A percentile compares a stretch with the other conserved stretches of the same genome.
phyloP scores from a whole-genome alignment of 2,113 vertebrate genomes.

The Dipodomys stephensi region DNA sequence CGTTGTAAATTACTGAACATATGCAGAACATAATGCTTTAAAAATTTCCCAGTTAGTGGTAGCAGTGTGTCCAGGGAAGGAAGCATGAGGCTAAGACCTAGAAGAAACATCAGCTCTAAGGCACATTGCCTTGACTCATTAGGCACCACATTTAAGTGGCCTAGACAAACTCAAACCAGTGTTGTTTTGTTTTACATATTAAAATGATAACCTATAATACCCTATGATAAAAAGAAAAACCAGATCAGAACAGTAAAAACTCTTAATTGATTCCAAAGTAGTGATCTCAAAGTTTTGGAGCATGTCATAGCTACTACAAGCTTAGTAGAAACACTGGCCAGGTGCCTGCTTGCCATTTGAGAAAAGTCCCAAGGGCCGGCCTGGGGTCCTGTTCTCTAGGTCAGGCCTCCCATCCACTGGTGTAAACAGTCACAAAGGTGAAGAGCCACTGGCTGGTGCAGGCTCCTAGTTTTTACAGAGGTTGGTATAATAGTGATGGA shows the following conservation, averaged over 20 bases:
- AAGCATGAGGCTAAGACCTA: slow-evolving; percentile 52
- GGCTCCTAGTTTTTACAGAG: background rate
- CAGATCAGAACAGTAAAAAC: slow-evolving; percentile 15
- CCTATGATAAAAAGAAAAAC: background rate
- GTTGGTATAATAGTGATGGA: too few species aligned
- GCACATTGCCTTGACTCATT: background rate
- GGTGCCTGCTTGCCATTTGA: background rate
- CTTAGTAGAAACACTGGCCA: background rate
- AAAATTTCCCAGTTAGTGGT: slow-evolving; percentile 11
- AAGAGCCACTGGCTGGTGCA: background rate
- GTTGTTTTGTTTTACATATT: background rate
- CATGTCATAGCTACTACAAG: background rate
- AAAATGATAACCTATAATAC: background rate
- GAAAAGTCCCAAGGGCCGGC: background rate
- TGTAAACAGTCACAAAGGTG: background rate
- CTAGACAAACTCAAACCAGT: background rate
- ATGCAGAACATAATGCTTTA: background rate
- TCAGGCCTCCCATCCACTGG: background rate
- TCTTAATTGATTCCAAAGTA: background rate
- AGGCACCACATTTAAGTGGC: slow-evolving; percentile 5
- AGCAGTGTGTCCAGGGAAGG: slow-evolving; percentile 26
- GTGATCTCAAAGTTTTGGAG: background rate
- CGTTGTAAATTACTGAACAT: background rate
- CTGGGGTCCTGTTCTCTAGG: background rate
- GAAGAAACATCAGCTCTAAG: slow-evolving; percentile 46